Base-by-base conservation (phyloP, 2,888 invertebrate species). In the Melinopterus prodromus region DNA sequence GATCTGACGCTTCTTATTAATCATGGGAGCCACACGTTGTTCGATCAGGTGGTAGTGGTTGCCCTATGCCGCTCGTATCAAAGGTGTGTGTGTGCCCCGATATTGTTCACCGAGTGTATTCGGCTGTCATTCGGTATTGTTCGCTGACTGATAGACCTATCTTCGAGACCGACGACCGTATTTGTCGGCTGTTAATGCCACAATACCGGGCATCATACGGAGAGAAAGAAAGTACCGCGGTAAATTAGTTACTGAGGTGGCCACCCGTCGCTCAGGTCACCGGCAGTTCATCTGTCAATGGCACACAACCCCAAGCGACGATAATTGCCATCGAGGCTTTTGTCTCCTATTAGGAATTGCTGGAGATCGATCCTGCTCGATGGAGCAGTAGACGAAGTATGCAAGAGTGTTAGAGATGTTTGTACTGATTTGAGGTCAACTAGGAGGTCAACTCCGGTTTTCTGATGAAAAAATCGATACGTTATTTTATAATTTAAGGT, bases 141-240 rank as follows among this genome's bases (percentile, higher is more conserved):
- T 82, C 83, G 82, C 85, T 87, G 88, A 89, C 87, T 82, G 87
- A 88, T 88, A 86, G 87, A 88, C 88, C 87, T 87, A 88, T 88
- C 88, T 53, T 53, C 87, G 85, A 86, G 84, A 85, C 86, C 87
- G 87, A 86, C 86, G 87, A 86, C 86, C 86, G 83, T 87, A 88
- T 87, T 86, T 87, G 86, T 87, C 12, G 53, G 26, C 26, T 26
- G 26, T 26, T 26, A 26, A 26, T 26, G 26, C 26, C 26, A 26
- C 26, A 26, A 26, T 26, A 26, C 26, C 5, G 53, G 53, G 9
- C 53, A 12, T 9, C 53, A 12, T 53, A 9, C 53, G 53, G 9
- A 53, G 7, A 9, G 53, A 53, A 26, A 53, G 53, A 53, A 53
- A 53, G 53, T 53, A 53, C 53, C 53, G 53, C 53, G 53, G 53